Percentiles rank a stretch among this genome's conserved stretches.
Evolutionary conservation across 2,113 vertebrate species (phyloP).

Genomic region (Mastomys coucha): DNA sequence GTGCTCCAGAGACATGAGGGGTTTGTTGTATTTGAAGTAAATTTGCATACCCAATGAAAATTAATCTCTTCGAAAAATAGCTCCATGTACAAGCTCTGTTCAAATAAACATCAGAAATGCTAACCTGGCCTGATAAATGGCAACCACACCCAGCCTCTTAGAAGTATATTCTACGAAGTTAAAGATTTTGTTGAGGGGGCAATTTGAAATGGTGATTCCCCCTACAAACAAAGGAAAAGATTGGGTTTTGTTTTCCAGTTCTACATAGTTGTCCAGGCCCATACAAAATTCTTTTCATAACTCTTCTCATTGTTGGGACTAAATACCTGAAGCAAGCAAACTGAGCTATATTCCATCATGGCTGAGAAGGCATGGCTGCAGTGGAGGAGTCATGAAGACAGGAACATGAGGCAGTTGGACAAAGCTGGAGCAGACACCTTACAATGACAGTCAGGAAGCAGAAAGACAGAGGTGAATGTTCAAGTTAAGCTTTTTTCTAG

Average conservation of each 20-base stretch:
- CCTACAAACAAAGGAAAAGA: background rate
- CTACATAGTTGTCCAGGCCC: accelerated
- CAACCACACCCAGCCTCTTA: background rate
- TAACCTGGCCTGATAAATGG: background rate
- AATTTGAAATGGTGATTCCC: background rate
- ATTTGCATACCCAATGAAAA: slow-evolving; percentile 49
- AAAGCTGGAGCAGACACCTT: background rate
- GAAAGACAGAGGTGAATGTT: background rate
- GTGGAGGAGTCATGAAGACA: background rate
- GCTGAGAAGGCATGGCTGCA: background rate
- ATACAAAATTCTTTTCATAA: accelerated
- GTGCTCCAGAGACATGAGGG: background rate
- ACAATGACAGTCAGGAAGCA: background rate
- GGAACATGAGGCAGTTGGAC: background rate
- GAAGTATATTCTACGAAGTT: background rate
- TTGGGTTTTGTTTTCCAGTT: background rate
- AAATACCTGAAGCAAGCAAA: background rate
- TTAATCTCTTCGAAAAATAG: slow-evolving; percentile 44
- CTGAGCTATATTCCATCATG: background rate
- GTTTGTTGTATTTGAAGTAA: background rate
- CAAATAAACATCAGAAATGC: slow-evolving; percentile 46
- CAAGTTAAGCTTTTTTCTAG: background rate
- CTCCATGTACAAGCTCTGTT: background rate
- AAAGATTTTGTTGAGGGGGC: background rate
- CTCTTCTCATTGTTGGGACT: background rate